These are phyloP conservation scores for Trissolcus basalis DNA, from an alignment of 1,140 invertebrate species.

Conservation along the genomic window DNA sequence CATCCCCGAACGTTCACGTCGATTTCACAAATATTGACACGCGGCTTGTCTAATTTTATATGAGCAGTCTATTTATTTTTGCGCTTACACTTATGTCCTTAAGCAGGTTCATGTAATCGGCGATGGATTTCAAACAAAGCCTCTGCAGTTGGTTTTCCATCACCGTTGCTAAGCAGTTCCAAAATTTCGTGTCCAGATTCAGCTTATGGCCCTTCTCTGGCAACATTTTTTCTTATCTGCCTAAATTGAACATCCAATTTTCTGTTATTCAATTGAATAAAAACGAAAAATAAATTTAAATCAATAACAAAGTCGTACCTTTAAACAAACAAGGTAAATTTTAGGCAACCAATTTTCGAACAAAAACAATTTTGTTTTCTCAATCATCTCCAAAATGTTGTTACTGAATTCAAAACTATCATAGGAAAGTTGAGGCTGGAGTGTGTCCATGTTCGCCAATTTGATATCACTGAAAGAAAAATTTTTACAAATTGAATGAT, in stretches of 20 bases:
- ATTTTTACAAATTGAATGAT: neutral
- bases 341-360: no score
- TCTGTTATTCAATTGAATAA: no score
- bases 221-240: no score
- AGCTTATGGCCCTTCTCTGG: no score
- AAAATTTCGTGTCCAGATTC: constrained; percentile 84
- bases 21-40: no score
- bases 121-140: constrained; percentile 86
- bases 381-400: constrained; percentile 76
- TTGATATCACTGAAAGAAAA: constrained; percentile 72
- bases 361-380: constrained; percentile 66
- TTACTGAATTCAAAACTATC: constrained; percentile 78
- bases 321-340: no score
- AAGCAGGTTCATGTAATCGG: constrained; percentile 86
- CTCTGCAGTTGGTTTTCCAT: constrained; percentile 91
- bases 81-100: constrained; percentile 83
- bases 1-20: no score
- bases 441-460: constrained; percentile 77
- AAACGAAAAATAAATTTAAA: no score
- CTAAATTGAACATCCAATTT: no score
- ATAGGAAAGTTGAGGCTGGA: constrained; percentile 74
- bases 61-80: neutral
- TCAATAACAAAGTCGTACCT: no score
- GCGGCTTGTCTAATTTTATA: neutral
- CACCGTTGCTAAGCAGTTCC: constrained; percentile 87